These are phyloP conservation scores for Apantesis nais DNA, from an alignment of 2,888 invertebrate species.

Conservation along the genomic window DNA sequence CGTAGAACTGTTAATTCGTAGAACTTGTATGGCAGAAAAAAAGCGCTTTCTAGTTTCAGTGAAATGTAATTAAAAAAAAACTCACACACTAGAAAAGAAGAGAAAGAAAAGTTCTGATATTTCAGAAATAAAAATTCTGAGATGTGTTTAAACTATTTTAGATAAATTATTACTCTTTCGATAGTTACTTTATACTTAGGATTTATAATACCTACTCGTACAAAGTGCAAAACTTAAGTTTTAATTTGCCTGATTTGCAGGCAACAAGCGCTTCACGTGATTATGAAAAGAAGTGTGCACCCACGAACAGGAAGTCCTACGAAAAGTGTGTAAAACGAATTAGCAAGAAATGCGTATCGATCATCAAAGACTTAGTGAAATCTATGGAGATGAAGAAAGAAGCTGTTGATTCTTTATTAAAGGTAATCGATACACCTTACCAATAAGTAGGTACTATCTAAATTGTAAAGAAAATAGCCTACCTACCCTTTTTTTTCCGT, in stretches of 20 bases:
- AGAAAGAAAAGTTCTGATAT: neutral
- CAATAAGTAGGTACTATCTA: too few relatives aligned
- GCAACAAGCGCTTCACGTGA: slow-evolving; percentile 57
- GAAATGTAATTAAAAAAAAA: neutral
- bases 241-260: slow-evolving; percentile 40
- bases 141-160: too few relatives aligned
- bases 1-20: neutral
- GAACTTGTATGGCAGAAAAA: neutral
- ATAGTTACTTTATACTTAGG: too few relatives aligned
- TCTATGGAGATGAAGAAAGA: slow-evolving; percentile 56
- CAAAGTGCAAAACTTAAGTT: too few relatives aligned
- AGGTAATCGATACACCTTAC: slow-evolving; percentile 45
- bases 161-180: too few relatives aligned
- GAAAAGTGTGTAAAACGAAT: slow-evolving; percentile 59
- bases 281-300: slow-evolving; percentile 54
- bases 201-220: too few relatives aligned
- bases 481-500: too few relatives aligned
- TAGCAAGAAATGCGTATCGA: slow-evolving; percentile 55
- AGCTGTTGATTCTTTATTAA: slow-evolving; percentile 56
- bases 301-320: slow-evolving; percentile 48
- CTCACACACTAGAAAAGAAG: neutral
- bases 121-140: too few relatives aligned
- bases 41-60: neutral
- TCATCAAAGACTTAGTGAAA: slow-evolving; percentile 60
- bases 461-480: too few relatives aligned